These are phyloP conservation scores for Microctonus hyperodae DNA, from an alignment of 2,888 invertebrate species.

Conservation along the genomic window DNA sequence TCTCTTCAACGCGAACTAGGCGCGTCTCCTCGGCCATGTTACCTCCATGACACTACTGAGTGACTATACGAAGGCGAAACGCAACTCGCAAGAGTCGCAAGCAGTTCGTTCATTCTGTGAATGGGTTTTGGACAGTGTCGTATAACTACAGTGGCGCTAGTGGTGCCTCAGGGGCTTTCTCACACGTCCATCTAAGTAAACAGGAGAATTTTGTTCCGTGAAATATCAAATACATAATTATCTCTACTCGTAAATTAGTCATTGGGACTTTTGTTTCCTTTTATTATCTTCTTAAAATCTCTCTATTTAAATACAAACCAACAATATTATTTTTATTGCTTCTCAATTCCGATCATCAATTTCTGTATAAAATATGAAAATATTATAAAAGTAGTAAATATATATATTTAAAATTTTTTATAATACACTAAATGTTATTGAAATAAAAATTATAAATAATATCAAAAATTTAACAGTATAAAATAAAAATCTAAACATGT, in stretches of 20 bases:
- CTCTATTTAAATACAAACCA: not conserved
- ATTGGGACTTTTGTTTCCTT: slow-evolving; percentile 13
- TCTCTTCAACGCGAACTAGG: slow-evolving; percentile 91
- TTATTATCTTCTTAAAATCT: not conserved
- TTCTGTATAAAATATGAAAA: slow-evolving; percentile 3
- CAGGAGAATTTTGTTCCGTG: too few species aligned
- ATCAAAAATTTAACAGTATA: not conserved
- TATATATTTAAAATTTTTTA: too few species aligned
- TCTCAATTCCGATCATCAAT: too few species aligned
- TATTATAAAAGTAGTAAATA: too few species aligned
- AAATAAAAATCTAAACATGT: too few species aligned
- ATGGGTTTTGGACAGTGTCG: slow-evolving; percentile 53
- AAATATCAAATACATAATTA: too few species aligned
- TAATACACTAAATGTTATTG: too few species aligned
- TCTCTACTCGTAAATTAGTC: too few species aligned
- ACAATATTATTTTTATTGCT: too few species aligned
- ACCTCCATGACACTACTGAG: slow-evolving; percentile 75
- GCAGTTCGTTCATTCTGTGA: slow-evolving; percentile 56
- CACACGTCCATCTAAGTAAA: too few species aligned
- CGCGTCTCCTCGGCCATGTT: slow-evolving; percentile 92
- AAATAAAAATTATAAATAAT: too few species aligned
- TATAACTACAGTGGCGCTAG: slow-evolving; percentile 29
- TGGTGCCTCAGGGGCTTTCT: not conserved
- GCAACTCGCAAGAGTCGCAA: too few species aligned
- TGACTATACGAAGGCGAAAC: slow-evolving; percentile 53